These are phyloP conservation scores for Palythoa heliodiscus DNA, from an alignment of 92 coral and sea anemone genomes.

Conservation along the genomic window DNA sequence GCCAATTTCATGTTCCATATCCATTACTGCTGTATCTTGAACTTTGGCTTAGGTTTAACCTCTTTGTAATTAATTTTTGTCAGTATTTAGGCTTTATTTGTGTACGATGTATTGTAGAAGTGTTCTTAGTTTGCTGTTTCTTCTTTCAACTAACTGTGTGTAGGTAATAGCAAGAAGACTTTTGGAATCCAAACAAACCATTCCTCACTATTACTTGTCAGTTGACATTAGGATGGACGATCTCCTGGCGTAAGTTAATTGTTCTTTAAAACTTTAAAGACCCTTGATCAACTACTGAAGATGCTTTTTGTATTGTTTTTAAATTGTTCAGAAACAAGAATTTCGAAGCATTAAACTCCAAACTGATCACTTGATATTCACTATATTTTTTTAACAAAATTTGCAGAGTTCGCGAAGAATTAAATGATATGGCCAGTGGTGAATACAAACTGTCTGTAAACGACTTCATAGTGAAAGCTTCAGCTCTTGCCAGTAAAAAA, in stretches of 20 bases:
- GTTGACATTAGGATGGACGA: conserved; percentile 92
- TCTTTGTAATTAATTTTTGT: neutral
- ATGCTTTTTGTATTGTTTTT: no score
- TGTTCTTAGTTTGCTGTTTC: neutral
- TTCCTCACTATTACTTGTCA: conserved; percentile 96
- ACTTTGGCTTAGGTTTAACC: no score
- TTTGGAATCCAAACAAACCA: conserved; percentile 91
- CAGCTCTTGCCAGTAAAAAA: conserved; percentile 91
- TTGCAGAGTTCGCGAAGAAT: conserved; percentile 79
- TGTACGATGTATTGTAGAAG: no score
- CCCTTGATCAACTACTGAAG: neutral
- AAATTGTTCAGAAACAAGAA: no score
- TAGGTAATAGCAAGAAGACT: conserved; percentile 93
- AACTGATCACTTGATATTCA: no score
- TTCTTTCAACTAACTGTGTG: neutral
- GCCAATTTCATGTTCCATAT: no score
- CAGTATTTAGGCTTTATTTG: neutral
- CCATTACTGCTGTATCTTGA: no score
- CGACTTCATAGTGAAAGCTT: conserved; percentile 94
- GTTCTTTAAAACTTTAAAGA: no score
- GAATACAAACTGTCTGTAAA: conserved; percentile 90
- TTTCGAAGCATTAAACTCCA: no score
- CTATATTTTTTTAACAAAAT: no score
- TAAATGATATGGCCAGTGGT: conserved; percentile 76
- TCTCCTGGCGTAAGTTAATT: conserved; percentile 60